Evolutionary conservation across 2,113 vertebrate species (phyloP).

Genomic region (Chaetodon trifascialis): DNA sequence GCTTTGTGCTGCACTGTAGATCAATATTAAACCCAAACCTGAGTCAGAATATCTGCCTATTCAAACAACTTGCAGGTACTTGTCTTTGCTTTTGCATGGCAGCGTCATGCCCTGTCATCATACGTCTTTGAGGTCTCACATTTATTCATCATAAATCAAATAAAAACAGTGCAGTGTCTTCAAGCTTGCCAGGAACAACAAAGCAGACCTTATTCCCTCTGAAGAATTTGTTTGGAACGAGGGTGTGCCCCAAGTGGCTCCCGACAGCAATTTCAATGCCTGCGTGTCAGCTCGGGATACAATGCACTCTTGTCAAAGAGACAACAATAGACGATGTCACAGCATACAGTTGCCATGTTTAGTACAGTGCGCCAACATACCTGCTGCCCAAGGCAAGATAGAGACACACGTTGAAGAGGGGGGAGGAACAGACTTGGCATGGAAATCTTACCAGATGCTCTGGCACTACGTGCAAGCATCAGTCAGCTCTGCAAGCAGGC

Average conservation of each 20-base stretch:
- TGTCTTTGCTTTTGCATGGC: neutral
- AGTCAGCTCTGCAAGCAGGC: slow-evolving; percentile 22
- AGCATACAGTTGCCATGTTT: slow-evolving; percentile 2
- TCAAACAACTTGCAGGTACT: neutral
- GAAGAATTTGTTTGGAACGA: slow-evolving; percentile 21
- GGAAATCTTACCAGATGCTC: slow-evolving; percentile 43
- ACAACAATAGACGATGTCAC: slow-evolving; percentile 43
- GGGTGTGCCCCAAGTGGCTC: slow-evolving; percentile 28
- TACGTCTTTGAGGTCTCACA: slow-evolving; percentile 6
- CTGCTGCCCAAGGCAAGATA: slow-evolving; percentile 51
- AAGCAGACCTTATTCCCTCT: slow-evolving; percentile 9
- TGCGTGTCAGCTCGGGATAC: slow-evolving; percentile 5
- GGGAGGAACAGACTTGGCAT: slow-evolving; percentile 30
- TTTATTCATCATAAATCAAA: slow-evolving; percentile 25
- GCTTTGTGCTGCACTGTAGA: neutral
- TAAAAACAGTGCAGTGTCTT: neutral
- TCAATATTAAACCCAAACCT: neutral
- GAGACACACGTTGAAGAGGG: neutral
- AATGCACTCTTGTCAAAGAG: slow-evolving; percentile 24
- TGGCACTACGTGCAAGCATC: slow-evolving; percentile 4
- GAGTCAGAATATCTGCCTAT: neutral
- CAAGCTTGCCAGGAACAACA: slow-evolving; percentile 16
- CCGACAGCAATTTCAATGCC: slow-evolving; percentile 18
- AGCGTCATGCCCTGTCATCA: neutral
- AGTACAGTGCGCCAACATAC: slow-evolving; percentile 21